Percentiles rank a stretch among this genome's conserved stretches.
phyloP scores from a whole-genome alignment of 2,797 vertebrate species.

The Trichosurus vulpecula region DNA sequence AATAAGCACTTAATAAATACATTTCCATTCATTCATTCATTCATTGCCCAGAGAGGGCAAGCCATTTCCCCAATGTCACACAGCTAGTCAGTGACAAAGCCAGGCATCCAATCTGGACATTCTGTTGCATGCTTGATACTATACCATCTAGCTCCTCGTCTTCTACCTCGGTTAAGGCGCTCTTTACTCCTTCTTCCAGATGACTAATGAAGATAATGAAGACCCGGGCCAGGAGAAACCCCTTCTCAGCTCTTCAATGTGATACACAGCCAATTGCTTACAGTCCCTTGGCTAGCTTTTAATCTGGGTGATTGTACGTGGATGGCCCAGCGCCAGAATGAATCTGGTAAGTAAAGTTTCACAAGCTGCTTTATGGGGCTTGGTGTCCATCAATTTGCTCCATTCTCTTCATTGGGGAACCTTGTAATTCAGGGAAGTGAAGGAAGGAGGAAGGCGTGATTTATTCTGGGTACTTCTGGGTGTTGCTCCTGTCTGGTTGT shows the following conservation, averaged over 20 bases:
- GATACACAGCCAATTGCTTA: background rate
- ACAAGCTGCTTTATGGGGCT: background rate
- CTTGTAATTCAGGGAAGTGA: background rate
- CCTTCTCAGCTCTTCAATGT: background rate
- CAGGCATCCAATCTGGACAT: background rate
- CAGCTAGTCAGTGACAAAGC: background rate
- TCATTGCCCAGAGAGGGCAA: background rate
- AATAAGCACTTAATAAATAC: background rate
- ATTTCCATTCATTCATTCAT: background rate
- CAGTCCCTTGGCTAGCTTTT: background rate
- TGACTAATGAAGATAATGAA: background rate
- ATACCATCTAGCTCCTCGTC: background rate
- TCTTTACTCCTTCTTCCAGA: background rate
- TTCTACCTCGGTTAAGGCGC: background rate
- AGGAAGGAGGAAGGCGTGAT: background rate
- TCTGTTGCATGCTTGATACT: background rate
- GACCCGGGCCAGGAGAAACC: too few relatives aligned
- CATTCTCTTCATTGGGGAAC: background rate
- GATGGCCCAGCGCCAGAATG: accelerated
- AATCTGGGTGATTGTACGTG: background rate
- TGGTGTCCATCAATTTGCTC: background rate
- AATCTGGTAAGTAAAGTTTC: accelerated
- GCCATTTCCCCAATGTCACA: background rate
- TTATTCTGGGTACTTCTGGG: background rate
- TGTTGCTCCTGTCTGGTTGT: background rate